Percentiles rank a stretch among this genome's conserved stretches.
These are phyloP conservation scores for Hylaeus volcanicus DNA, from an alignment of 1,140 invertebrate genomes.

Conservation along the genomic window DNA sequence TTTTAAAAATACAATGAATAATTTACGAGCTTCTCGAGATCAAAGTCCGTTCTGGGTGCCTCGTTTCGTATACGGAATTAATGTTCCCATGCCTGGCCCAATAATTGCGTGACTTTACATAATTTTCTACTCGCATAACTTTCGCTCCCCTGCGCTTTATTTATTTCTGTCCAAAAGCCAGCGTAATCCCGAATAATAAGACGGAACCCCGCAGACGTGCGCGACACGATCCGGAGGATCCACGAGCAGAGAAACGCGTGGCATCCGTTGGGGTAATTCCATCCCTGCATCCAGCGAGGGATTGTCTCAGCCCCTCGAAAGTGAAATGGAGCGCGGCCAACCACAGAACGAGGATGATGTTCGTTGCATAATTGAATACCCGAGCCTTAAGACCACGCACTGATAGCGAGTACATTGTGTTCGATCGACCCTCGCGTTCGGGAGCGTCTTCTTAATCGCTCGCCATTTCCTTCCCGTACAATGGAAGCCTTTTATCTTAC, in stretches of 20 bases:
- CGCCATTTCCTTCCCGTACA: slow-evolving; percentile 24
- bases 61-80: too few species aligned
- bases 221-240: neutral
- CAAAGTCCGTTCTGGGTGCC: too few species aligned
- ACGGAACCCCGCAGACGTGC: too few species aligned
- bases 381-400: slow-evolving; percentile 12
- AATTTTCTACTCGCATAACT: neutral
- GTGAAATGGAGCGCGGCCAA: slow-evolving; percentile 64
- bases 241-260: slow-evolving; percentile 16
- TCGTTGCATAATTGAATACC: slow-evolving; percentile 67
- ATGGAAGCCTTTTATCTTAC: neutral
- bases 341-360: slow-evolving; percentile 64
- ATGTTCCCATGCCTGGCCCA: neutral
- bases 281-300: slow-evolving; percentile 45
- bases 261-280: slow-evolving; percentile 38
- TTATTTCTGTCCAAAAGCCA: neutral
- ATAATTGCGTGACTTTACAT: neutral
- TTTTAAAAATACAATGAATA: too few species aligned
- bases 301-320: slow-evolving; percentile 50
- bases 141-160: neutral
- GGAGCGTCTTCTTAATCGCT: slow-evolving; percentile 29
- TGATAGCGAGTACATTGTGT: slow-evolving; percentile 14
- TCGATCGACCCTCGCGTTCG: slow-evolving; percentile 24
- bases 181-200: neutral
- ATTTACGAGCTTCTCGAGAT: too few species aligned